Percentiles rank a stretch among this genome's conserved stretches.
Evolutionary conservation across 2,797 vertebrate species (phyloP).

Genomic region (Molossus molossus): DNA sequence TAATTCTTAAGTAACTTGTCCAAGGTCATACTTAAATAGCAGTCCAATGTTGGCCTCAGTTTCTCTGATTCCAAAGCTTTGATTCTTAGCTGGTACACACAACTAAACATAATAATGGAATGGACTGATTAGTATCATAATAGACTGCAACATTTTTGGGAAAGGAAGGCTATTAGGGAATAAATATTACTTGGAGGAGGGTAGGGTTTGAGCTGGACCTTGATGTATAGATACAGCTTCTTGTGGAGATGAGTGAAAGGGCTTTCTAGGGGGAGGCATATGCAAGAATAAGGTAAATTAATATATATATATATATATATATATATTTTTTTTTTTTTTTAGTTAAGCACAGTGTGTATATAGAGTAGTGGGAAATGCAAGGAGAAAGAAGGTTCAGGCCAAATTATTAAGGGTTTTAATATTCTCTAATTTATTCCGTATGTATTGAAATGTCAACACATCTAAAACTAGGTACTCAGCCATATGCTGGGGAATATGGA

Average conservation of each 20-base stretch:
- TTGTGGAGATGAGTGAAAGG: constrained; percentile 16
- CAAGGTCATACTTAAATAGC: not conserved
- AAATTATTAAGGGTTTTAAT: not conserved
- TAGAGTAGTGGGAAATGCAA: constrained; percentile 7
- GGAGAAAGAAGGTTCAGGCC: not conserved
- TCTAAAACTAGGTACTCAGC: constrained; percentile 7
- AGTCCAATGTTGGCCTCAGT: not conserved
- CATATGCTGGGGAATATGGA: not conserved
- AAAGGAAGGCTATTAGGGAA: not conserved
- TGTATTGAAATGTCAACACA: constrained; percentile 14
- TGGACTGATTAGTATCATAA: not conserved
- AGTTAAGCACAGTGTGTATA: not conserved
- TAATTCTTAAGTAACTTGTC: constrained; percentile 45
- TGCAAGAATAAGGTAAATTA: not conserved
- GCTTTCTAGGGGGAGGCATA: constrained; percentile 17
- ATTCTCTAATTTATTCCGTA: not conserved
- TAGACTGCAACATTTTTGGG: not conserved
- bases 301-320: too few relatives aligned
- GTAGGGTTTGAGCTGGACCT: not conserved
- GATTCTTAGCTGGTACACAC: constrained; percentile 7
- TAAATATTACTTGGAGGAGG: not conserved
- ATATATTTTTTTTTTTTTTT: too few relatives aligned
- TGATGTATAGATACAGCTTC: not conserved
- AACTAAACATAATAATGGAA: not conserved
- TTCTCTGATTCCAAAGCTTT: constrained; percentile 55